These are phyloP conservation scores for Drosophila rellima DNA, from an alignment of 2,888 invertebrate species.

Conservation along the genomic window DNA sequence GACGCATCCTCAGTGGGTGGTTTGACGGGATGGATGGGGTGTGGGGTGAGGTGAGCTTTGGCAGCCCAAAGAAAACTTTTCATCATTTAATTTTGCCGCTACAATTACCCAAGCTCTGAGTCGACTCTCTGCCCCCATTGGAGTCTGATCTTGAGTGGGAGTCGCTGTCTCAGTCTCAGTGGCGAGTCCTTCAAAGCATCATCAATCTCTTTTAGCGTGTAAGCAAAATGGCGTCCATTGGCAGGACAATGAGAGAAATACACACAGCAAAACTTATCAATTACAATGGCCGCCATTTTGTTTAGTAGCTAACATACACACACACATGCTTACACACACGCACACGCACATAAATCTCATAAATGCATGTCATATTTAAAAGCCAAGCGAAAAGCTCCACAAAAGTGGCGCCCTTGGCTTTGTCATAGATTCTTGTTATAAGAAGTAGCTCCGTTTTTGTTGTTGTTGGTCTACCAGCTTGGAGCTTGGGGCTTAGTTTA, in stretches of 20 bases:
- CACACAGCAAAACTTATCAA: slow-evolving; percentile 73
- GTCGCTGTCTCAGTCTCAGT: slow-evolving; percentile 15
- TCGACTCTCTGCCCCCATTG: slow-evolving; percentile 8
- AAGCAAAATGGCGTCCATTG: slow-evolving; percentile 71
- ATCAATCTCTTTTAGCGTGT: slow-evolving; percentile 78
- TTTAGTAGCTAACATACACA: slow-evolving; percentile 23
- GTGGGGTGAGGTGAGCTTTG: slow-evolving; percentile 3
- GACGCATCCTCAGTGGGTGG: slow-evolving; percentile 15
- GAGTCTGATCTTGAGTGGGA: not conserved
- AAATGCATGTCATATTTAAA: slow-evolving; percentile 82
- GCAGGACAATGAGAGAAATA: slow-evolving; percentile 49
- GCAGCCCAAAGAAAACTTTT: slow-evolving; percentile 69
- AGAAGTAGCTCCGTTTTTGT: slow-evolving; percentile 45
- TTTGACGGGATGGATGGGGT: slow-evolving; percentile 18
- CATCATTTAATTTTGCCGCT: slow-evolving; percentile 74
- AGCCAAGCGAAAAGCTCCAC: slow-evolving; percentile 62
- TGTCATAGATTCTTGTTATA: slow-evolving; percentile 62
- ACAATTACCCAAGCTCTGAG: slow-evolving; percentile 69
- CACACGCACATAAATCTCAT: slow-evolving; percentile 67
- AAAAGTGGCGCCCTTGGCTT: slow-evolving; percentile 65
- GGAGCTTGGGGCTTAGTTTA: slow-evolving; percentile 29
- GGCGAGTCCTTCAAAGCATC: slow-evolving; percentile 74
- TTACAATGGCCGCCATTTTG: slow-evolving; percentile 75
- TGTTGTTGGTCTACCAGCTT: slow-evolving; percentile 4
- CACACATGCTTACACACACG: slow-evolving; percentile 9